phyloP scores from a whole-genome alignment of 2,797 vertebrate genomes.

The Scomberomorus guttatus region DNA sequence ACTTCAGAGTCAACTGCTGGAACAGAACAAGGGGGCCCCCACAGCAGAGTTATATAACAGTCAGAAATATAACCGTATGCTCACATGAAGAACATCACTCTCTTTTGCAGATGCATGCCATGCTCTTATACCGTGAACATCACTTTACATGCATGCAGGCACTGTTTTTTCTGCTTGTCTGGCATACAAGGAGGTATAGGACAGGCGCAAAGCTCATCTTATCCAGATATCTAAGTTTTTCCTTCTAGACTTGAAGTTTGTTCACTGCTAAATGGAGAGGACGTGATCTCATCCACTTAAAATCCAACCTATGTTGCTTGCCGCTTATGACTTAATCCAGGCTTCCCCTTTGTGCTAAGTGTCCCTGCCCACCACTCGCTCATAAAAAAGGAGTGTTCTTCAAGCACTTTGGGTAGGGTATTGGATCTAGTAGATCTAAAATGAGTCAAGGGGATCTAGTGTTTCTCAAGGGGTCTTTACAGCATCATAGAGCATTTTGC shows the following conservation, averaged over 20 bases:
- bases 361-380: slow-evolving; percentile 27
- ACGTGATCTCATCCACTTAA: slow-evolving; percentile 91
- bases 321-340: slow-evolving; percentile 85
- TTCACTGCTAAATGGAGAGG: slow-evolving; percentile 85
- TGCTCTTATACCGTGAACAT: slow-evolving; percentile 49
- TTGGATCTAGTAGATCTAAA: background rate
- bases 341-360: slow-evolving; percentile 78
- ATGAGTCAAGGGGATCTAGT: background rate
- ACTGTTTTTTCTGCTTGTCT: slow-evolving; percentile 16
- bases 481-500: slow-evolving; percentile 11
- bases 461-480: slow-evolving; percentile 13
- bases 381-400: slow-evolving; percentile 22
- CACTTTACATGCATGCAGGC: slow-evolving; percentile 41
- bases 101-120: slow-evolving; percentile 49
- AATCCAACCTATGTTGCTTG: slow-evolving; percentile 89
- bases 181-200: background rate
- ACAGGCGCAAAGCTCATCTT: slow-evolving; percentile 50
- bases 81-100: slow-evolving; percentile 62
- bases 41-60: slow-evolving; percentile 76
- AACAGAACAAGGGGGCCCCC: slow-evolving; percentile 72
- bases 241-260: slow-evolving; percentile 68
- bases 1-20: slow-evolving; percentile 71
- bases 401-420: background rate
- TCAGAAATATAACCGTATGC: slow-evolving; percentile 51
- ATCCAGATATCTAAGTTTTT: slow-evolving; percentile 40